Percentiles rank a stretch among this genome's conserved stretches.
phyloP scores from a whole-genome alignment of 2,797 vertebrate genomes.

The Allobates femoralis region DNA sequence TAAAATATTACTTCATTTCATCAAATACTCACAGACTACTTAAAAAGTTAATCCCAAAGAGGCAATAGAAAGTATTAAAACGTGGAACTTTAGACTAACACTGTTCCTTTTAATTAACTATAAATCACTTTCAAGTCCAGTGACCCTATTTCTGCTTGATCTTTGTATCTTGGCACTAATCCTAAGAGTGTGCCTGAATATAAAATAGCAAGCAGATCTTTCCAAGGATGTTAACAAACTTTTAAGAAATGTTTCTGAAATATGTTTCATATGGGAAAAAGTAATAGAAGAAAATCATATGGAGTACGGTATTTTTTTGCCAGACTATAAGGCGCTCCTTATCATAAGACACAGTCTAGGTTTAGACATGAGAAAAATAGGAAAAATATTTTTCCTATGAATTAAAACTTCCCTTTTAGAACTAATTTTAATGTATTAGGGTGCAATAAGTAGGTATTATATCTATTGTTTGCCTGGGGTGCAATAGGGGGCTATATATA shows the following conservation, averaged over 20 bases:
- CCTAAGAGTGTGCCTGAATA: slow-evolving; percentile 18
- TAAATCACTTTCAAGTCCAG: slow-evolving; percentile 54
- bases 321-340: too few species aligned
- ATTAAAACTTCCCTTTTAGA: too few species aligned
- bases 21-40: slow-evolving; percentile 43
- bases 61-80: slow-evolving; percentile 35
- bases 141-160: slow-evolving; percentile 28
- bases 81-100: slow-evolving; percentile 47
- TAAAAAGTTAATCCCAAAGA: slow-evolving; percentile 52
- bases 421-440: too few species aligned
- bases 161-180: slow-evolving; percentile 18
- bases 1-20: slow-evolving; percentile 54
- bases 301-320: too few species aligned
- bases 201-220: slow-evolving; percentile 13
- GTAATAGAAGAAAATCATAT: not conserved
- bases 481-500: too few species aligned
- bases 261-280: not conserved
- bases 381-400: too few species aligned
- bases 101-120: slow-evolving; percentile 55
- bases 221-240: slow-evolving; percentile 17
- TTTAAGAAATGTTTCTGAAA: slow-evolving; percentile 1
- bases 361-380: too few species aligned
- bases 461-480: too few species aligned
- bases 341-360: too few species aligned
- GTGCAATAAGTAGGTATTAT: too few species aligned